Base-by-base conservation (phyloP, 1,140 invertebrate genomes). In the Tigriopus japonicus region DNA sequence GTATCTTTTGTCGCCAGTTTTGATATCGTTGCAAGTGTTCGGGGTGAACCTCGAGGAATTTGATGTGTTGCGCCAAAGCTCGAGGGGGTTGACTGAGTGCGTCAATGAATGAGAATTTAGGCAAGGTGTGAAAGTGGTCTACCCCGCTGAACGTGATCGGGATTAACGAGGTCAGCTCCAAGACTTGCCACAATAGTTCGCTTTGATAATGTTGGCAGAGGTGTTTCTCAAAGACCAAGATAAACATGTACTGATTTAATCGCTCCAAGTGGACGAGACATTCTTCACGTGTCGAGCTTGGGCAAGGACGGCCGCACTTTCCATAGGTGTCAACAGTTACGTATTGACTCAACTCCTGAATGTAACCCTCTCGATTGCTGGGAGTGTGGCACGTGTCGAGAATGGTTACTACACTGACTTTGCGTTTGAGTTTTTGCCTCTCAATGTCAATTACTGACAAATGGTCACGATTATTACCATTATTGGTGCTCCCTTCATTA, bases 201-300 rank as follows among this genome's bases (percentile, higher is more conserved):
- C 14, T 13, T 10, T 14, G 15, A 58, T 41, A 40, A 42, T 58
- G 17, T 23, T 58, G 55, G 40, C 55, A 58, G 14, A 58, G 35
- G 40, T 42, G 17, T 15, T 28, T 17, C 55, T 58, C 55, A 42
- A 58, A 58, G 28, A 58, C 21, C n/a, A 58, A 41, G 42, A 58
- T n/a, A 15, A 58, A 58, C 55, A 41, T 51, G 42, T 58, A 58
- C 28, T 58, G 55, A 19, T 58, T 58, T 9, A 35, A 9, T 9
- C 28, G 28, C 13, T 23, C 17, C 55, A 58, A 23, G 21, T 58
- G 15, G 35, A 15, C 13, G 15, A 58, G 55, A 42, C 55, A 58
- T 13, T 21, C 40, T 15, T 58, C 55, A 17, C 17, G 17, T n/a
- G 17, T 17, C 40, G 35, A n/a, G 17, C 55, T 41, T 14, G 55